phyloP scores from a whole-genome alignment of 2,888 invertebrate genomes.

The Drosophila rellima region DNA sequence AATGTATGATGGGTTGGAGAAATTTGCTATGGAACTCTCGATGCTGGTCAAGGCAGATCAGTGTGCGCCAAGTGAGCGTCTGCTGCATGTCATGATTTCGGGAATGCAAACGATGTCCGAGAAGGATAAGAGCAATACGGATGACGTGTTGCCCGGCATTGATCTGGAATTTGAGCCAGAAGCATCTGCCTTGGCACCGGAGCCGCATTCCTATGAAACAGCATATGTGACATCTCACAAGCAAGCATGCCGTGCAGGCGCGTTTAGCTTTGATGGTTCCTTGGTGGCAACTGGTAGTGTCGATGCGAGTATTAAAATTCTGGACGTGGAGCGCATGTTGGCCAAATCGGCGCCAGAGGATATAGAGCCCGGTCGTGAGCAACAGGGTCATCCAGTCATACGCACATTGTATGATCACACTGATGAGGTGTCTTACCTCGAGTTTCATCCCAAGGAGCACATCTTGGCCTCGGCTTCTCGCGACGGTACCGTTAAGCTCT shows the following conservation, averaged over 20 bases:
- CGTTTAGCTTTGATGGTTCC: slow-evolving; percentile 97
- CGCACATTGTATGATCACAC: slow-evolving; percentile 97
- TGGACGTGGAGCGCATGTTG: slow-evolving; percentile 99
- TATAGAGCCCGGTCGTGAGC: slow-evolving; percentile 92
- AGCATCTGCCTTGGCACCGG: slow-evolving; percentile 95
- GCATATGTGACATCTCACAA: slow-evolving; percentile 99
- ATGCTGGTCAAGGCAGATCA: slow-evolving; percentile 95
- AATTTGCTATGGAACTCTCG: slow-evolving; percentile 94
- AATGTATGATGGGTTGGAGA: slow-evolving; percentile 98
- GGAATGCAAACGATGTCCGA: slow-evolving; percentile 93
- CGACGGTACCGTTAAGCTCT: slow-evolving; percentile 97
- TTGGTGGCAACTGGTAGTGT: slow-evolving; percentile 99
- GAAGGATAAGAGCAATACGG: slow-evolving; percentile 87
- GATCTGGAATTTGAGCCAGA: slow-evolving; percentile 99
- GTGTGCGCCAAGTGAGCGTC: slow-evolving; percentile 97
- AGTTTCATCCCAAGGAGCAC: slow-evolving; percentile 98
- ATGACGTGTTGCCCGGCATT: slow-evolving; percentile 85
- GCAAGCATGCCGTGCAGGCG: slow-evolving; percentile 97
- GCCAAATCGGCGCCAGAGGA: slow-evolving; percentile 98
- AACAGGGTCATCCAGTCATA: slow-evolving; percentile 98
- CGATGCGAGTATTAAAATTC: slow-evolving; percentile 99
- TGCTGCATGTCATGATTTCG: slow-evolving; percentile 93
- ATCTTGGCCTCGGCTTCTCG: slow-evolving; percentile 97
- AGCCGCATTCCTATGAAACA: slow-evolving; percentile 98
- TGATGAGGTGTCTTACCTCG: slow-evolving; percentile 98